These are phyloP conservation scores for Hassar affinis DNA, from an alignment of 2,113 vertebrate species.

Conservation along the genomic window DNA sequence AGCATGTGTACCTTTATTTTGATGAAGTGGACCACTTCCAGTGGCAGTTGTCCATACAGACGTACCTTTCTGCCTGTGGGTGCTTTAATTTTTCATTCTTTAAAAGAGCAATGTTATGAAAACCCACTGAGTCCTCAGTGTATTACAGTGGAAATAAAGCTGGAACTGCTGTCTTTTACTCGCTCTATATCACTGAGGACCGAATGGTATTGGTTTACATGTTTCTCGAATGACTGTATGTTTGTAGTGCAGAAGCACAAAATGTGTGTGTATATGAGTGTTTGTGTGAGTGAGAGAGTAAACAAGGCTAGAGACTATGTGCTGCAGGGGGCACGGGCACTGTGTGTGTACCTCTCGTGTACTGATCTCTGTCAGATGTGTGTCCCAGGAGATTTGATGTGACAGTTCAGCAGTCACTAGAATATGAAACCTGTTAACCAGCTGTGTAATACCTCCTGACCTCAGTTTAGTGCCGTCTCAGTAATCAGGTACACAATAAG, in stretches of 20 bases:
- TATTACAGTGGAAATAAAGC: neutral
- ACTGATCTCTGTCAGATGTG: conserved; percentile 39
- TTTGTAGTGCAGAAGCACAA: neutral
- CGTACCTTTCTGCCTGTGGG: neutral
- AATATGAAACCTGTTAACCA: conserved; percentile 9
- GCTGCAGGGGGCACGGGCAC: conserved; percentile 17
- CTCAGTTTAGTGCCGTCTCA: neutral
- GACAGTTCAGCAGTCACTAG: conserved; percentile 11
- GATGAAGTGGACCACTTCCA: neutral
- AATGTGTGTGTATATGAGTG: neutral
- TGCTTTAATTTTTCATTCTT: neutral
- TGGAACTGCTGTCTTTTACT: neutral
- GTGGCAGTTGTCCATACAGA: neutral
- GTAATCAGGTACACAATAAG: neutral
- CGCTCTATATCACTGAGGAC: neutral
- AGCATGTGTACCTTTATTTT: neutral
- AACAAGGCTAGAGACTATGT: conserved; percentile 34
- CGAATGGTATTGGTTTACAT: conserved; percentile 8
- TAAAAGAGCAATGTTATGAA: conserved; percentile 1
- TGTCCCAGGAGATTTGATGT: conserved; percentile 30
- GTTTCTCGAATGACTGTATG: conserved; percentile 6
- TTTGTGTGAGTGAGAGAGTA: conserved; percentile 7
- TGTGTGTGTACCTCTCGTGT: conserved; percentile 32
- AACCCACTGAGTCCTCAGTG: neutral
- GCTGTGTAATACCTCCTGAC: neutral